Conservation (phyloP, 2,113 vertebrate genomes). For the Tragelaphus scriptus region DNA sequence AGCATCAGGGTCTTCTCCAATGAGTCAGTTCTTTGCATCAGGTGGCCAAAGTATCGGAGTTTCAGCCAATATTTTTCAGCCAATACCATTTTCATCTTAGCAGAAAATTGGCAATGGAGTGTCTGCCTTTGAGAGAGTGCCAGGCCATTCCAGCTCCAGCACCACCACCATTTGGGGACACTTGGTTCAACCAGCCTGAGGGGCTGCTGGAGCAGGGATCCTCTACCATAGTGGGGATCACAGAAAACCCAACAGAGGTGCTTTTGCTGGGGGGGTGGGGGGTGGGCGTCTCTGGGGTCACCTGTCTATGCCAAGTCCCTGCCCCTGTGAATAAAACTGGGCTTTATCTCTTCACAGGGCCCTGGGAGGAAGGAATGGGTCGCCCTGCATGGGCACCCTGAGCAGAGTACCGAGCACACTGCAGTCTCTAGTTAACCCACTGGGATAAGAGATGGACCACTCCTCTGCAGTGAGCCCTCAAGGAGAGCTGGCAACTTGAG, state of each 20-base stretch:
- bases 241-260: not conserved
- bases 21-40: not conserved
- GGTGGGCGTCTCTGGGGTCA: fast-evolving
- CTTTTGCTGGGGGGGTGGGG: not conserved
- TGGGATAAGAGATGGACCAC: not conserved
- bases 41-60: not conserved
- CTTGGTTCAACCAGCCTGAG: fast-evolving
- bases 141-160: not conserved
- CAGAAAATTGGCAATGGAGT: not conserved
- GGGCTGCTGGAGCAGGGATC: not conserved
- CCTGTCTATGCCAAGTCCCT: not conserved
- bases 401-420: fast-evolving
- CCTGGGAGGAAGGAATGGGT: fast-evolving
- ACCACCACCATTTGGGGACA: not conserved
- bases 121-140: not conserved
- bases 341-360: not conserved
- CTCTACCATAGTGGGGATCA: not conserved
- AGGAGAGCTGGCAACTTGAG: not conserved
- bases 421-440: fast-evolving
- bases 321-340: no score
- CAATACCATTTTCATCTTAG: not conserved
- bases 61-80: not conserved
- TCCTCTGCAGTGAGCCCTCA: fast-evolving
- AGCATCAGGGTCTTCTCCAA: not conserved
- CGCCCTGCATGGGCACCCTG: fast-evolving